These are phyloP conservation scores for Hypanus sabinus DNA, from an alignment of 2,113 vertebrate genomes.

Conservation along the genomic window DNA sequence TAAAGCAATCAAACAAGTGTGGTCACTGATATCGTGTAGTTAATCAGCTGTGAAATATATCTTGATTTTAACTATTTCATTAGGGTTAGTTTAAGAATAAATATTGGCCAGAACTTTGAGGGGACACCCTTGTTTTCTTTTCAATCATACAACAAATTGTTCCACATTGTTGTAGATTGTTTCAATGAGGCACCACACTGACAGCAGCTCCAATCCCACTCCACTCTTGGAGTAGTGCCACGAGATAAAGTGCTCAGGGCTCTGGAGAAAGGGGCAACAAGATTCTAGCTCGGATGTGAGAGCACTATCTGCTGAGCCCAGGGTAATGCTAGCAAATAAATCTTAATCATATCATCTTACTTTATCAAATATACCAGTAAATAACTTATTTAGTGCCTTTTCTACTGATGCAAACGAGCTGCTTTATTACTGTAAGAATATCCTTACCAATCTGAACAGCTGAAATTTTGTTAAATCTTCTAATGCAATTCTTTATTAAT, in stretches of 20 bases:
- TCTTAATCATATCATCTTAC: background rate
- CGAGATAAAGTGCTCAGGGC: background rate
- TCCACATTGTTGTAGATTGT: no score
- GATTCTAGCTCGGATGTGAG: background rate
- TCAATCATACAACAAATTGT: no score
- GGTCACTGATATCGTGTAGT: background rate
- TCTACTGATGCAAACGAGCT: background rate
- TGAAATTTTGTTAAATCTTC: background rate
- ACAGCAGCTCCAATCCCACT: background rate
- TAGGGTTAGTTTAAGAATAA: background rate
- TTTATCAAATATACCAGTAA: background rate
- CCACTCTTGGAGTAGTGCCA: background rate
- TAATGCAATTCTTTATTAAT: background rate
- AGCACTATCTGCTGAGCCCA: background rate
- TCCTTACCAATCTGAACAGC: background rate
- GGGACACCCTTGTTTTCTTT: background rate
- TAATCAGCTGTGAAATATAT: background rate
- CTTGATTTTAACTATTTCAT: background rate
- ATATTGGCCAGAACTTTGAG: background rate
- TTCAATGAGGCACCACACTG: background rate
- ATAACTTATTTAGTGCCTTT: background rate
- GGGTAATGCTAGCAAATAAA: background rate
- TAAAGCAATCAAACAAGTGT: background rate
- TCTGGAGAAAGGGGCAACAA: background rate
- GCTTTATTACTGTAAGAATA: background rate